A percentile compares a stretch with the other conserved stretches of the same genome.
These are phyloP conservation scores for Allophyes oxyacanthae DNA, from an alignment of 2,888 invertebrate genomes.

Conservation along the genomic window DNA sequence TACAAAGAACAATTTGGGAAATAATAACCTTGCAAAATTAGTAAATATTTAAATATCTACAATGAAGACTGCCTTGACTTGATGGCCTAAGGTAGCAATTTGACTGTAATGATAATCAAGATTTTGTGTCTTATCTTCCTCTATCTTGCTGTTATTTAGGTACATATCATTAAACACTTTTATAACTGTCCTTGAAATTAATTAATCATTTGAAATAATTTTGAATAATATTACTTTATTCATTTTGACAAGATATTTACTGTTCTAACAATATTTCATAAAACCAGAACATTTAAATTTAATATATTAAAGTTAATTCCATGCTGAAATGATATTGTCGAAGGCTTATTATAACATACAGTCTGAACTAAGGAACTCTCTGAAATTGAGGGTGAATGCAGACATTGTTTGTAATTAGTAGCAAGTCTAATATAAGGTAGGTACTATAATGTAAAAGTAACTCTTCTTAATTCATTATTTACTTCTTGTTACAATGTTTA, in stretches of 20 bases:
- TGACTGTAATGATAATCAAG: conserved; percentile 63
- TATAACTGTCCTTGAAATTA: conserved; percentile 60
- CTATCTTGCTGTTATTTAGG: conserved; percentile 53
- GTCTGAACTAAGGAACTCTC: no score
- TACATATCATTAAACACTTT: conserved; percentile 55
- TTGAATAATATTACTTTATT: conserved; percentile 20
- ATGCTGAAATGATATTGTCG: no score
- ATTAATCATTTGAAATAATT: conserved; percentile 55
- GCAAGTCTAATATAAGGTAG: no score
- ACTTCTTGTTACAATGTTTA: conserved; percentile 4
- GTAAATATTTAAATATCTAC: conserved; percentile 77
- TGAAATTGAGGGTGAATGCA: no score
- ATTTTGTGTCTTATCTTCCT: conserved; percentile 61
- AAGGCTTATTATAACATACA: no score
- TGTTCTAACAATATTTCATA: neutral
- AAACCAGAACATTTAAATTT: neutral
- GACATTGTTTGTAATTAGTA: neutral
- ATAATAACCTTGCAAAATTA: conserved; percentile 74
- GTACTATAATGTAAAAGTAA: neutral
- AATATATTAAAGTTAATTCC: no score
- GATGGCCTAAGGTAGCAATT: conserved; percentile 69
- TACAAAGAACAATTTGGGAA: conserved; percentile 61
- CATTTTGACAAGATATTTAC: conserved; percentile 1
- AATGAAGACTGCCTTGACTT: conserved; percentile 75
- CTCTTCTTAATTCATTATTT: neutral